Percentiles rank a stretch among this genome's conserved stretches.
Conservation (phyloP, 1,140 invertebrate species). For the Batillaria attramentaria region DNA sequence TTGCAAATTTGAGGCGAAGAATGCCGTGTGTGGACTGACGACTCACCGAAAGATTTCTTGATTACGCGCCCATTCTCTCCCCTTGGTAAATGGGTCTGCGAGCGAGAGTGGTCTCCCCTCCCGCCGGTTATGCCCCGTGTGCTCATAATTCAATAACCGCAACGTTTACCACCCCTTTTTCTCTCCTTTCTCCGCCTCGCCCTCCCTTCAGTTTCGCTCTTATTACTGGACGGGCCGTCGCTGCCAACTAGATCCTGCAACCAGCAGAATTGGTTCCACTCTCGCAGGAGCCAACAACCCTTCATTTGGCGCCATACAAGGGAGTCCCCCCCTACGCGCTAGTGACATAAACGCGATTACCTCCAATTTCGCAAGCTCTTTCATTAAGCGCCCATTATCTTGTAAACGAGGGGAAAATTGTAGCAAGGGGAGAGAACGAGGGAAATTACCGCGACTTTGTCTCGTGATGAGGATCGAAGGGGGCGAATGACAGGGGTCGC, state of each 20-base stretch:
- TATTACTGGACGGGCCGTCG: not conserved
- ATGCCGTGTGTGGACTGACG: constrained; percentile 25
- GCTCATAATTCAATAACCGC: constrained; percentile 34
- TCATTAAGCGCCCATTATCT: constrained; percentile 33
- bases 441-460: constrained; percentile 30
- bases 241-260: constrained; percentile 11
- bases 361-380: constrained; percentile 34
- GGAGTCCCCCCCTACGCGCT: not conserved
- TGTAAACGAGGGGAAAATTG: constrained; percentile 36
- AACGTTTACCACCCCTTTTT: constrained; percentile 32
- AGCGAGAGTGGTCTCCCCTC: constrained; percentile 12
- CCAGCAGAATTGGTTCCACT: not conserved
- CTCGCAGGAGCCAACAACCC: constrained; percentile 14
- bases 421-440: constrained; percentile 3
- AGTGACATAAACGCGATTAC: constrained; percentile 34
- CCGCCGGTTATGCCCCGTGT: constrained; percentile 18
- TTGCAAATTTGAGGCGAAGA: constrained; percentile 47
- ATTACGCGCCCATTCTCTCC: constrained; percentile 34
- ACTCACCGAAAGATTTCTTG: constrained; percentile 30
- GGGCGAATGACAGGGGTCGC: not conserved
- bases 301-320: constrained; percentile 33
- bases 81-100: constrained; percentile 32
- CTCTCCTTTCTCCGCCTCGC: not conserved
- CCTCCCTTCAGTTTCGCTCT: not conserved
- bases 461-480: constrained; percentile 24